Conservation (phyloP, 2,888 invertebrate genomes). For the Orthosia incerta region DNA sequence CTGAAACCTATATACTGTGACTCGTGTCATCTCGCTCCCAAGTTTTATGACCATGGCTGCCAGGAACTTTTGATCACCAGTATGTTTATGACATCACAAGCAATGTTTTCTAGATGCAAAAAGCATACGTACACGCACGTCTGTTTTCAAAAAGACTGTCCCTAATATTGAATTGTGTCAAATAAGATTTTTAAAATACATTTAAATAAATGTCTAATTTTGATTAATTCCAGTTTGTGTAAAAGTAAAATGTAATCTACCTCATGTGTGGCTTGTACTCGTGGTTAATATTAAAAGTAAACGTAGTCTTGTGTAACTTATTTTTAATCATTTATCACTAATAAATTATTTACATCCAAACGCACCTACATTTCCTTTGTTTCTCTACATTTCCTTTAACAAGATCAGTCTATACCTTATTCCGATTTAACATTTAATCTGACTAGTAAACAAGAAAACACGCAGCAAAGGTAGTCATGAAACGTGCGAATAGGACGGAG, state of each 20-base stretch:
- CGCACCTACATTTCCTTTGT: not conserved
- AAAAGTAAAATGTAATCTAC: slow-evolving; percentile 45
- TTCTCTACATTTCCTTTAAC: not conserved
- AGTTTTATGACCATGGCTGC: not conserved
- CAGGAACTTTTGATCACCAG: not conserved
- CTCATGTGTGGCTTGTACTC: slow-evolving; percentile 47
- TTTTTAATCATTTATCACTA: slow-evolving; percentile 34
- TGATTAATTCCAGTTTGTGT: not conserved
- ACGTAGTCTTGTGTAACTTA: slow-evolving; percentile 40
- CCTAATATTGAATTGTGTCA: no score
- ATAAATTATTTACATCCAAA: slow-evolving; percentile 48
- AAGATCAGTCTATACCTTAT: not conserved
- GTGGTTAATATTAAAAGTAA: slow-evolving; percentile 42
- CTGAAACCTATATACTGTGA: not conserved
- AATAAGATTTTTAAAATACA: no score
- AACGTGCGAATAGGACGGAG: not conserved
- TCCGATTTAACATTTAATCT: not conserved
- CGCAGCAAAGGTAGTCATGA: not conserved
- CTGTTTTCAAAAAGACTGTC: no score
- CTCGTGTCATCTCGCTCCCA: not conserved
- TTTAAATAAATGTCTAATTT: no score
- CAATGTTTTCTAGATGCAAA: not conserved
- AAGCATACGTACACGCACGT: not conserved
- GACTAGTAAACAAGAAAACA: not conserved
- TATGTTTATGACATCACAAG: not conserved